Base-by-base conservation (phyloP, 2,797 vertebrate genomes). In the Sebastes trivittatus region DNA sequence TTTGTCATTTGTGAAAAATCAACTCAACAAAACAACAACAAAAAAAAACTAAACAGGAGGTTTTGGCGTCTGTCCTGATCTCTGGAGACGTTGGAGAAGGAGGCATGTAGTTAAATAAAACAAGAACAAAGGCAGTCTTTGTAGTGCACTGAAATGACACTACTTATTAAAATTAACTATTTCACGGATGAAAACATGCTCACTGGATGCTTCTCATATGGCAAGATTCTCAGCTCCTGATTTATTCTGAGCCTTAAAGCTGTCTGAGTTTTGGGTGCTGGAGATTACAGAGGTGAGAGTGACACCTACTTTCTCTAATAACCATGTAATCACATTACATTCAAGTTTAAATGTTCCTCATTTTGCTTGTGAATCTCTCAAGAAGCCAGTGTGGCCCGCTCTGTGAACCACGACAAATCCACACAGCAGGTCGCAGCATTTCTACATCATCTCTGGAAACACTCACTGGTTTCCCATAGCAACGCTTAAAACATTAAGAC, bases 11-110 rank as follows among this genome's bases (percentile, higher is more conserved):
- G 16, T 52, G 23, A 55, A 69, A 80, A 78, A 69, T 75, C 59
- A 27, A 69, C 38, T 23, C 14, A 42, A 25, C 36, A 49, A 54
- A 55, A 29, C 20, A 29, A 54, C 3, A 61, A 46, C 10, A 32
- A 54, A 11, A 27, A 27, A 30, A 7, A 77, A 32, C 5, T 10
- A 56, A 66, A 61, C n/a, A 29, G 34, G 64, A 69, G 58, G 23
- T 66, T 67, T 56, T 63, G 23, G 34, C 36, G 0, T 2, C 32
- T 42, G 69, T 30, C 11, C 11, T 72, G 3, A 61, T 78, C 78
- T 80, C 81, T 11, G n/a, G 78, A 73, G 54, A 36, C 78, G 58
- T 76, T 18, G n/a, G 76, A 73, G 54, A 36, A 18, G 18, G 29
- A 83, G 30, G 34, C 52, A 10, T 32, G 58, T 30, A 46, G 68